A percentile compares a stretch with the other conserved stretches of the same genome.
Evolutionary conservation across 2,888 invertebrate species (phyloP).

Genomic region (Pherbina coryleti): DNA sequence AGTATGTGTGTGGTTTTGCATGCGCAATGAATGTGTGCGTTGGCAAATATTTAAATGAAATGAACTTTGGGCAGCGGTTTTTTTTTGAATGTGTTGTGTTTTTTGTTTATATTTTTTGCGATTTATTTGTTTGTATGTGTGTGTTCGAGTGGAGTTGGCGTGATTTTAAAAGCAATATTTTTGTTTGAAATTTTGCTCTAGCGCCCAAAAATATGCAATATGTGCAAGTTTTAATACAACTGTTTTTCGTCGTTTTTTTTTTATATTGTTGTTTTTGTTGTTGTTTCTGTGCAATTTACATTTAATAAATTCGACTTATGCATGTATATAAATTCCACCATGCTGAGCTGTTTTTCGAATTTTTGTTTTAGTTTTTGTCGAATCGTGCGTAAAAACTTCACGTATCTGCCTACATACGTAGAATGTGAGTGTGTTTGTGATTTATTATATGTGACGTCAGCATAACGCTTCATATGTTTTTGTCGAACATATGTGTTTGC

Average conservation of each 20-base stretch:
- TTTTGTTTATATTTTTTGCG: too few species aligned
- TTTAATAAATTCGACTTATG: conserved; percentile 13
- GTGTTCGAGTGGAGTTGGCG: too few species aligned
- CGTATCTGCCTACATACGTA: too few species aligned
- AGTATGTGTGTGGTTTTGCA: background rate
- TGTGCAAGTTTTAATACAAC: conserved; percentile 7
- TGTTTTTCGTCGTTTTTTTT: background rate
- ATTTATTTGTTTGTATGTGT: too few species aligned
- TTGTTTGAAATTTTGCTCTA: background rate
- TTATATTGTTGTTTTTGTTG: background rate
- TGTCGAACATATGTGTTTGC: conserved; percentile 11
- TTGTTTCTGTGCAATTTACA: background rate
- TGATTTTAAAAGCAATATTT: too few species aligned
- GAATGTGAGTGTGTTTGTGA: too few species aligned
- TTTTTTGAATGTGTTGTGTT: too few species aligned
- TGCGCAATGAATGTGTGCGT: background rate
- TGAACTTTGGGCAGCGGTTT: conserved; percentile 18
- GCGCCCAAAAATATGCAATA: conserved; percentile 15
- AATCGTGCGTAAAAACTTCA: too few species aligned
- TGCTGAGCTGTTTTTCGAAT: background rate
- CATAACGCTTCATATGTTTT: background rate
- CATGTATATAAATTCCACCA: background rate
- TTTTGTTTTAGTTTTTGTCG: background rate
- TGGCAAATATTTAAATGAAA: conserved; percentile 17
- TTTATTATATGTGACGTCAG: too few species aligned